A percentile compares a stretch with the other conserved stretches of the same genome.
phyloP scores from a whole-genome alignment of 2,797 vertebrate species.

The Smutsia gigantea region DNA sequence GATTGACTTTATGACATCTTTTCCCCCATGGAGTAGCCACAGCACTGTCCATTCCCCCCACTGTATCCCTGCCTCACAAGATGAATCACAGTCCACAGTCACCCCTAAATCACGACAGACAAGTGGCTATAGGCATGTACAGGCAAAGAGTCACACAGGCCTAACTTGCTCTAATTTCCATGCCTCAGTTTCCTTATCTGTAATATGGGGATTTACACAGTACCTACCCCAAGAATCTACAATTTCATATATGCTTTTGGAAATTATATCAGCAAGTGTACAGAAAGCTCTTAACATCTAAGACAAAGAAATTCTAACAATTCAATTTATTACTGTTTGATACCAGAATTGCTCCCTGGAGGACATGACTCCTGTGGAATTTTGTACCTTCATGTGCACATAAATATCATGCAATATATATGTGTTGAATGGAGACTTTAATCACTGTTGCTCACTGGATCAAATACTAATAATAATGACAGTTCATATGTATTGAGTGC shows the following conservation, averaged over 20 bases:
- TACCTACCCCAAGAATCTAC: not conserved
- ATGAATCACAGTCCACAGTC: not conserved
- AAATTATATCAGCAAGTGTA: not conserved
- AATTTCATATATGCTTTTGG: not conserved
- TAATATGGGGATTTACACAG: not conserved
- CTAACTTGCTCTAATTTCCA: not conserved
- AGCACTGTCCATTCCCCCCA: not conserved
- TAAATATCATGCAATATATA: not conserved
- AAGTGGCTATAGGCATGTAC: not conserved
- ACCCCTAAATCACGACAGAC: not conserved
- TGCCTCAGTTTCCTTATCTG: not conserved
- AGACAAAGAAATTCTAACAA: not conserved
- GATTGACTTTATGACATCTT: not conserved
- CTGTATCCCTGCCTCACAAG: not conserved
- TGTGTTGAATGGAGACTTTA: not conserved
- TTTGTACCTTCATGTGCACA: not conserved
- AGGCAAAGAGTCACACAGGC: not conserved
- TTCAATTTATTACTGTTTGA: not conserved
- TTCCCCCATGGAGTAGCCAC: not conserved
- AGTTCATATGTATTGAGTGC: not conserved
- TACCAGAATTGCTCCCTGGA: not conserved
- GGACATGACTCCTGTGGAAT: not conserved
- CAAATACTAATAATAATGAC: not conserved
- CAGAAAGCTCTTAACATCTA: not conserved
- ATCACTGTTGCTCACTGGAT: not conserved